phyloP scores from a whole-genome alignment of 2,113 vertebrate species.

The Platichthys flesus region DNA sequence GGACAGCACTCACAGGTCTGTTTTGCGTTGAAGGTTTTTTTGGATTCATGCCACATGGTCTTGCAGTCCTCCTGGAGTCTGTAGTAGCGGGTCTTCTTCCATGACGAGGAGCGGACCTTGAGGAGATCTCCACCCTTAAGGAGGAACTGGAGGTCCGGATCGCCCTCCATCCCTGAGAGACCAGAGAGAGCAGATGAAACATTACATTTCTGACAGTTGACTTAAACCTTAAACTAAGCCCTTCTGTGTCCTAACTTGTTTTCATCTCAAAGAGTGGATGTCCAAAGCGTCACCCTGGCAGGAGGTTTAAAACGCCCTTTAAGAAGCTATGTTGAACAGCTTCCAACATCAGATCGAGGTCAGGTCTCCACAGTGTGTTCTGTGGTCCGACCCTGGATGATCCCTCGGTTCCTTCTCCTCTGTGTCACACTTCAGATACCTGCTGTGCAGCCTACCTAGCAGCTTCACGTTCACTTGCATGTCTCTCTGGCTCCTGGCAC shows the following conservation, averaged over 20 bases:
- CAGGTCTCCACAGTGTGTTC: background rate
- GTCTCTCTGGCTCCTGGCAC: conserved; percentile 37
- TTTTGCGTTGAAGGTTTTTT: conserved; percentile 85
- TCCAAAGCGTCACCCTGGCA: too few species aligned
- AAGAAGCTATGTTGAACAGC: background rate
- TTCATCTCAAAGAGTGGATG: background rate
- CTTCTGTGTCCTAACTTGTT: background rate
- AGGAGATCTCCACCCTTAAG: conserved; percentile 90
- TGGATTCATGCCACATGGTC: conserved; percentile 96
- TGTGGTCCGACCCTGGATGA: background rate
- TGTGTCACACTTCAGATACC: background rate
- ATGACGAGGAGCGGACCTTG: conserved; percentile 92
- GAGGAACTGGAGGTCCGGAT: conserved; percentile 89
- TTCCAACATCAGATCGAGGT: background rate
- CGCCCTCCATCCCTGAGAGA: conserved; percentile 88
- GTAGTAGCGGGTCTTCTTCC: conserved; percentile 90
- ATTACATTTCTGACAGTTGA: background rate
- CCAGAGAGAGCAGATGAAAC: background rate
- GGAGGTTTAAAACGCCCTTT: too few species aligned
- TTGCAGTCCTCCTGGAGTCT: conserved; percentile 96
- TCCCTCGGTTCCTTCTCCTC: background rate
- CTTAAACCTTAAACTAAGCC: background rate
- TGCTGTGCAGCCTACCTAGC: conserved; percentile 71
- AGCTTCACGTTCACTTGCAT: conserved; percentile 63
- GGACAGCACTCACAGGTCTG: conserved; percentile 79